Conservation (phyloP, 2,797 vertebrate genomes). For the Gallirallus australis region DNA sequence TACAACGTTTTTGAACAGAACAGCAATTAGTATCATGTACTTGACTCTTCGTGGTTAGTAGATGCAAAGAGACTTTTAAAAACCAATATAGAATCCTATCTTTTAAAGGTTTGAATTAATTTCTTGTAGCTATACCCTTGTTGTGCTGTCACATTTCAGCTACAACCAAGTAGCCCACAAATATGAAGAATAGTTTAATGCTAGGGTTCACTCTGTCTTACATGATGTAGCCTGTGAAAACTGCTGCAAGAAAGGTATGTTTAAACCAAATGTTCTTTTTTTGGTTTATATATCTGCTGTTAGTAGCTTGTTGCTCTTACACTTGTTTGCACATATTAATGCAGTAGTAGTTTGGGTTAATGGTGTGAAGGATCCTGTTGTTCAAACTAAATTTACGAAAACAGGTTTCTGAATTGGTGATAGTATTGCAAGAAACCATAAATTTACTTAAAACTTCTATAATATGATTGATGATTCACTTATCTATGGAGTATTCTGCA, state of each 20-base stretch:
- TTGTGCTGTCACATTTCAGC: not conserved
- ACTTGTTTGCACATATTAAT: not conserved
- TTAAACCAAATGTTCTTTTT: not conserved
- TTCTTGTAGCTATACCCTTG: not conserved
- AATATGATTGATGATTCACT: not conserved
- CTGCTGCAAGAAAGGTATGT: not conserved
- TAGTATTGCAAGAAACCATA: not conserved
- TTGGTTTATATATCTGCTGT: not conserved
- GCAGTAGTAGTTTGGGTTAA: not conserved
- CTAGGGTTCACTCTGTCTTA: not conserved
- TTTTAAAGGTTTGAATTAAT: not conserved
- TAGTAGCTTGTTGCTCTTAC: not conserved
- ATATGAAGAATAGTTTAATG: not conserved
- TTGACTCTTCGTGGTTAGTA: not conserved
- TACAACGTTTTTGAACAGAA: not conserved
- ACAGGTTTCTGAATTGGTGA: not conserved
- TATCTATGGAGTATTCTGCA: not conserved
- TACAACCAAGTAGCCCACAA: too few species aligned
- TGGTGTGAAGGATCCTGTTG: not conserved
- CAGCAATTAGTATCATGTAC: not conserved
- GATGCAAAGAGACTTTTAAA: not conserved
- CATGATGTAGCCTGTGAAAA: not conserved
- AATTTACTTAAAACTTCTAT: not conserved
- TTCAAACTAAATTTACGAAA: not conserved
- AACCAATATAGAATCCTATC: not conserved